A percentile compares a stretch with the other conserved stretches of the same genome.
Evolutionary conservation across 2,888 invertebrate genomes (phyloP).

Genomic region (Cepaea hortensis): DNA sequence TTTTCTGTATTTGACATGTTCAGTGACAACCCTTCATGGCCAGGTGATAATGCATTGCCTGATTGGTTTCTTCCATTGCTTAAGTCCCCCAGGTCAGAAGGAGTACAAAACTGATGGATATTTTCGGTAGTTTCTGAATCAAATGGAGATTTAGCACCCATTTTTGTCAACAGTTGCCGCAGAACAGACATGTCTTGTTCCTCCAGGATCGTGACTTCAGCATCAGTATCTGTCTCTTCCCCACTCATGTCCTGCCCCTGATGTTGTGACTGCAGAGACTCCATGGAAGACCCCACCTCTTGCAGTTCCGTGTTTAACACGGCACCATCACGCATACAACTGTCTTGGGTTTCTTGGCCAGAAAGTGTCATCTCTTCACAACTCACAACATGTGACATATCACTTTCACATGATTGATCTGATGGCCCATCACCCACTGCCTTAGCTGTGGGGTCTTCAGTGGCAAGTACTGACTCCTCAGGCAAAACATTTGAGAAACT

Average conservation of each 20-base stretch:
- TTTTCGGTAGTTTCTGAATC: neutral
- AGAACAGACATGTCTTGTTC: conserved; percentile 38
- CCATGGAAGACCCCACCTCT: neutral
- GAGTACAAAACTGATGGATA: neutral
- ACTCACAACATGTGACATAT: neutral
- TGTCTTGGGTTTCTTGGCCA: neutral
- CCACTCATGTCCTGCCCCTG: neutral
- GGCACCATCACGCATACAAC: too few species aligned
- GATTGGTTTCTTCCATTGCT: too few species aligned
- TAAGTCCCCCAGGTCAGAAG: neutral
- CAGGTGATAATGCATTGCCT: neutral
- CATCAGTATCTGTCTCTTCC: conserved; percentile 15
- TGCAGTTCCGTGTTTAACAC: neutral
- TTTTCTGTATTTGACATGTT: too few species aligned
- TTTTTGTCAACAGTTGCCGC: neutral
- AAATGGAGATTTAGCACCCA: neutral
- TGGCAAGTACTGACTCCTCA: neutral
- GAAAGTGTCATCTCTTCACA: neutral
- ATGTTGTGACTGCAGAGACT: neutral
- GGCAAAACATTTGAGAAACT: neutral
- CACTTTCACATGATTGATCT: neutral
- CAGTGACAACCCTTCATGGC: neutral
- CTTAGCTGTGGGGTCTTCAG: neutral
- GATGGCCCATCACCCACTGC: neutral
- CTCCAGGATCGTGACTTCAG: neutral